These are phyloP conservation scores for Anthoscopus minutus DNA, from an alignment of 2,113 vertebrate genomes.

Conservation along the genomic window DNA sequence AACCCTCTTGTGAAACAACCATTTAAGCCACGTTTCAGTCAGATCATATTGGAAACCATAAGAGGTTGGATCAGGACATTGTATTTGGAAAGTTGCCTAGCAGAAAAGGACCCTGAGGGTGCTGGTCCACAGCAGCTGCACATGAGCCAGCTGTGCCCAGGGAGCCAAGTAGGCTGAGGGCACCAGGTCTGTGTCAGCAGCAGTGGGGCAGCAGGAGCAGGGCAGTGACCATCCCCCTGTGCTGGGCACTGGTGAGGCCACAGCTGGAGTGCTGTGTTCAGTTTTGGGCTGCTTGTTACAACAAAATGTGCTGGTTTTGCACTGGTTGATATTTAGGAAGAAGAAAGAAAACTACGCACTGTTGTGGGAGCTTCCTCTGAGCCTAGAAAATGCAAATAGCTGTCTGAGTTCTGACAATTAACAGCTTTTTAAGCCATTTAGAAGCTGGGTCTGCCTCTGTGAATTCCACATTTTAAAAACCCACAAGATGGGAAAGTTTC, in stretches of 20 bases:
- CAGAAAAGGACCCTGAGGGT: not conserved
- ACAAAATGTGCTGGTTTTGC: too few relatives aligned
- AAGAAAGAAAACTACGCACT: too few relatives aligned
- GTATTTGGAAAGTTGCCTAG: not conserved
- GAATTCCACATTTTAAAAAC: too few relatives aligned
- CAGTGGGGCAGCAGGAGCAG: not conserved
- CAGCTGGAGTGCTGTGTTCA: not conserved
- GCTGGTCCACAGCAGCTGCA: not conserved
- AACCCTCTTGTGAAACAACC: not conserved
- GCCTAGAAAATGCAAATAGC: too few relatives aligned
- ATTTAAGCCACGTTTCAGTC: not conserved
- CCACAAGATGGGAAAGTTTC: too few relatives aligned
- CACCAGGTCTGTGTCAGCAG: not conserved
- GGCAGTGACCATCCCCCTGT: too few relatives aligned
- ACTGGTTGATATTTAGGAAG: too few relatives aligned
- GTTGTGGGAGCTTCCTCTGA: too few relatives aligned
- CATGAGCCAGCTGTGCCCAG: not conserved
- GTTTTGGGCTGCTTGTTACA: not conserved
- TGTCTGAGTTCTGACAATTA: too few relatives aligned
- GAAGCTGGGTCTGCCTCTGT: too few relatives aligned
- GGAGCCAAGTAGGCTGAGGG: fast-evolving
- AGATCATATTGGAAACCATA: not conserved
- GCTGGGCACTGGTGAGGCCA: not conserved
- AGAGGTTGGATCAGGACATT: not conserved
- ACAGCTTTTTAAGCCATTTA: too few relatives aligned